Base-by-base conservation (phyloP, 1,140 invertebrate species). In the Holotrichia oblita region DNA sequence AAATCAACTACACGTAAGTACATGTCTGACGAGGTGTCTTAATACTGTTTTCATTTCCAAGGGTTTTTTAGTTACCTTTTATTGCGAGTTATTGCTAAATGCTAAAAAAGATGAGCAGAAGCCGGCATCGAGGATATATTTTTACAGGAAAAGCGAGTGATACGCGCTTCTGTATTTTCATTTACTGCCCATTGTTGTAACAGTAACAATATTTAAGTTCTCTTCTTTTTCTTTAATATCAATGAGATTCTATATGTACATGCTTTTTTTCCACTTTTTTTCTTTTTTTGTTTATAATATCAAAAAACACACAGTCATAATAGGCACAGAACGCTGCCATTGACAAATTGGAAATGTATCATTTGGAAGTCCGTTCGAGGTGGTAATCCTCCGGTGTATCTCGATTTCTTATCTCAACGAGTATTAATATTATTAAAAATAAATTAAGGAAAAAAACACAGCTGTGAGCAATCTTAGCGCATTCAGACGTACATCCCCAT, bases 401-500 rank as follows among this genome's bases (percentile, higher is more conserved):
- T 48, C 44, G 44, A 48, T 48, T 48, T 48, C n/a, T 17, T 69
- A 24, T 69, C 61, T 22, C 61, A 69, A 69, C 61, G 27, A 69
- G 27, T 24, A 69, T 22, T 69, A 69, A 14, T 40, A 73, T 20
- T 73, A 73, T n/a, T n/a, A 73, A 40, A 73, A 73, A 44, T 44
- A 76, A 76, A 76, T 76, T 76, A 76, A 76, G 40, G 42, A 76
- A 48, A 22, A n/a, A 48, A 27, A 76, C 14, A 48, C 40, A 40
- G 44, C 44, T 48, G 44, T 48, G 44, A 81, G 80, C 80, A 81
- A 82, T 73, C 12, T 79, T 74, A 44, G 20, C 69, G 40, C 41
- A 76, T 88, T 90, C 93, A 95, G 85, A 95, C 94, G 88, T 96
- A 96, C 94, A 96, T 96, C 84, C 94, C 94, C 90, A 96, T 94